A percentile compares a stretch with the other conserved stretches of the same genome.
Conservation (phyloP, 2,888 invertebrate species). For the Frankliniella fusca region DNA sequence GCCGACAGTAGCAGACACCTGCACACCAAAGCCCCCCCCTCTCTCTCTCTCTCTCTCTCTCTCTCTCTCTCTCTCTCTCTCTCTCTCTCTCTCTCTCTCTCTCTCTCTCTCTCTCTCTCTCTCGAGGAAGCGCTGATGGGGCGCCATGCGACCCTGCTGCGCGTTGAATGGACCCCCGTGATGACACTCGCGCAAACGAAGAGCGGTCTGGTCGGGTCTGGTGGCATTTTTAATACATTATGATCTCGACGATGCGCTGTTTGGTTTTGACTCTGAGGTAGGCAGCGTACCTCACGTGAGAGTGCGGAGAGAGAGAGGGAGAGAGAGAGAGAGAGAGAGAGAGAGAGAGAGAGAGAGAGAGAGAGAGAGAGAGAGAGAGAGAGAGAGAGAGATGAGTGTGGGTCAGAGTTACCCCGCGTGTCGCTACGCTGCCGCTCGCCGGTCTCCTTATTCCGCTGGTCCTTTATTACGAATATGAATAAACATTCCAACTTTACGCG, state of each 20-base stretch:
- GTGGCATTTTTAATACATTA: too few species aligned
- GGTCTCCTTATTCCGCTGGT: background rate
- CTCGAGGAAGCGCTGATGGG: background rate
- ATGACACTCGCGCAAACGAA: too few species aligned
- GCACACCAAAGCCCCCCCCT: background rate
- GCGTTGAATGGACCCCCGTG: too few species aligned
- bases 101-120: background rate
- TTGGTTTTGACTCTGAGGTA: too few species aligned
- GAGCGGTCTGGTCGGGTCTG: too few species aligned
- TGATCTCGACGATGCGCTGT: too few species aligned
- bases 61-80: background rate
- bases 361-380: background rate
- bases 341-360: background rate
- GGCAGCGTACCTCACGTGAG: too few species aligned
- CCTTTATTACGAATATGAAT: background rate
- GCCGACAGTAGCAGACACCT: too few species aligned
- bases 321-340: background rate
- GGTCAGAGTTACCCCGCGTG: too few species aligned
- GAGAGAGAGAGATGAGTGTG: too few species aligned
- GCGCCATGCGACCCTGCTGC: too few species aligned
- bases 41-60: background rate
- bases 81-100: background rate
- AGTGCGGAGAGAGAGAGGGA: background rate
- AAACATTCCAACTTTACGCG: background rate
- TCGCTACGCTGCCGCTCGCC: too few species aligned